Evolutionary conservation across 1,140 invertebrate species (phyloP), one percentile per base, ranked within the genome.

Genomic region (Penaeus indicus): DNA sequence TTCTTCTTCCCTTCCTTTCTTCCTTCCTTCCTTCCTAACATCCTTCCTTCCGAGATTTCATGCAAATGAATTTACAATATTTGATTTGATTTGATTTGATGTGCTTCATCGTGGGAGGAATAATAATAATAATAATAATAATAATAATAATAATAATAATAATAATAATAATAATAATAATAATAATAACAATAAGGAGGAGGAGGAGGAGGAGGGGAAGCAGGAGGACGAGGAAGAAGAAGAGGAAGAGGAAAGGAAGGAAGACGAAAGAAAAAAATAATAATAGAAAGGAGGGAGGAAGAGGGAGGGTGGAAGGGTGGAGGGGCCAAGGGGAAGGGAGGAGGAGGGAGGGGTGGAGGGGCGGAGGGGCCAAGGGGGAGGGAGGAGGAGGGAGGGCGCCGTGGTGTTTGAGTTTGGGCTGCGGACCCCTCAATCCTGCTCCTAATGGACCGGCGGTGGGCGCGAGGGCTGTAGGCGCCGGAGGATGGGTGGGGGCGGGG

Each of bases 391-490:
- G 11, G n/a, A 38, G 47, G 78, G 13, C 22, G 47, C 38, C 47
- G 42, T 80, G n/a, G 38, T 80, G 78, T 80, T 80, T 60, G 54
- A 60, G 78, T 80, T 60, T 60, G n/a, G 78, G 38, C 42, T n/a
- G 32, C 42, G 78, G 38, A 80, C 54, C 54, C 54, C 54, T 54
- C 54, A 54, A 54, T 54, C 54, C 54, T 16, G 54, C 10, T 16
- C 54, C 54, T 54, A 54, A 54, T 54, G 54, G 54, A 54, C 54
- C 10, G 54, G 54, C 10, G 54, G 47, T 54, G 54, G 54, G 54
- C 54, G 54, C 54, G 10, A 54, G 54, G 54, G 54, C 54, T 16
- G 54, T 54, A 8, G 54, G 54, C 54, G 54, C 10, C 10, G 54
- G 54, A 8, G 47, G 16, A 1, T 5, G 11, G 54, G 54, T 54